phyloP scores from a whole-genome alignment of 2,888 invertebrate species.

The Pelosia muscerda region DNA sequence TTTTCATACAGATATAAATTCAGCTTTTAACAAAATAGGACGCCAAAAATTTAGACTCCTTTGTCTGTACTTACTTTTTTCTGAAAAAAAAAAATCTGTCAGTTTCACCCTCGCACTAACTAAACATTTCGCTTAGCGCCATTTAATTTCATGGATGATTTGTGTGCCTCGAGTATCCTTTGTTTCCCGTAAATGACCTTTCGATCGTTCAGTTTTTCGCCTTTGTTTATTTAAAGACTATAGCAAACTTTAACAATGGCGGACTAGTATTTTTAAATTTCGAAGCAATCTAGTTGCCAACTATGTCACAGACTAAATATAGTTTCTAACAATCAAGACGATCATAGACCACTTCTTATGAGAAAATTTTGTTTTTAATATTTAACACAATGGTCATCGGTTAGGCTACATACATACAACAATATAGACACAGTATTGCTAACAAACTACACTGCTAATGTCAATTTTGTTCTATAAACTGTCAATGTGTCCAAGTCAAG shows the following conservation, averaged over 20 bases:
- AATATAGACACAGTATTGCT: too few species aligned
- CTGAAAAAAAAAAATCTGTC: constrained; percentile 2
- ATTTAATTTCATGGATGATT: constrained; percentile 73
- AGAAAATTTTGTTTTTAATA: neutral
- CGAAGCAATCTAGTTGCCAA: neutral
- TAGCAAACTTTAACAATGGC: neutral
- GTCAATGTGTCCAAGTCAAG: too few species aligned
- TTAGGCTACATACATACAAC: too few species aligned
- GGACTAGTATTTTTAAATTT: constrained; percentile 2
- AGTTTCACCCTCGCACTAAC: constrained; percentile 30
- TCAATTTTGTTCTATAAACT: too few species aligned
- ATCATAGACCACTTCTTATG: neutral
- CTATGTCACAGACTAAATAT: constrained; percentile 2
- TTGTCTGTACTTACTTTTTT: neutral
- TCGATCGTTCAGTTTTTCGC: constrained; percentile 39
- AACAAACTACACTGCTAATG: too few species aligned
- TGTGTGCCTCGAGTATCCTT: constrained; percentile 64
- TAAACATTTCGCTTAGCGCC: constrained; percentile 54
- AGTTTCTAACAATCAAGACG: neutral
- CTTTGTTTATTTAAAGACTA: constrained; percentile 11
- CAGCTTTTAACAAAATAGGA: neutral
- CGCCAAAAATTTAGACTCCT: neutral
- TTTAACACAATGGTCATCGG: neutral
- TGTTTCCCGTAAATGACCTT: constrained; percentile 59
- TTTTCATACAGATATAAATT: neutral